Evolutionary conservation across 1,140 invertebrate genomes (phyloP).

Genomic region (Drosophila kanapiae): DNA sequence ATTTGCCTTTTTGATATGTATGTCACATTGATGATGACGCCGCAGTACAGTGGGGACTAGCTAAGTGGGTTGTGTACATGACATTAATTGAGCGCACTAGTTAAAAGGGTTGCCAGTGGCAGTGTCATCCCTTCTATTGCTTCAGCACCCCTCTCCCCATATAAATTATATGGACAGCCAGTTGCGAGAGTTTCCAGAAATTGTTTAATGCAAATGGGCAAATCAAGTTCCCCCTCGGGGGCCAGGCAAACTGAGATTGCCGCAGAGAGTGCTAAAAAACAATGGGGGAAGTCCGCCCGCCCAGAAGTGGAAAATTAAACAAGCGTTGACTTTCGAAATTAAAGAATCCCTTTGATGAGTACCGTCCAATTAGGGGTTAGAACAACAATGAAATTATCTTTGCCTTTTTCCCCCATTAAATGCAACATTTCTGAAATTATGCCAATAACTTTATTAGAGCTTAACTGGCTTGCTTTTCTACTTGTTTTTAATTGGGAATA

Average conservation of each 20-base stretch:
- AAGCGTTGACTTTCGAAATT: conserved; percentile 50
- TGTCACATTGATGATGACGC: conserved; percentile 57
- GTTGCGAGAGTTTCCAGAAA: conserved; percentile 31
- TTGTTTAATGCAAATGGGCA: conserved; percentile 61
- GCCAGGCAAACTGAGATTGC: conserved; percentile 39
- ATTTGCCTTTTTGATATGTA: conserved; percentile 81
- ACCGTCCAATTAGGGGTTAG: conserved; percentile 47
- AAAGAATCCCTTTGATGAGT: conserved; percentile 43
- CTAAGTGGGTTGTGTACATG: conserved; percentile 83
- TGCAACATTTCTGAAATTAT: conserved; percentile 22
- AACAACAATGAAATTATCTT: conserved; percentile 33
- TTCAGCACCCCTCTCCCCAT: not conserved
- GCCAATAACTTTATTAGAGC: conserved; percentile 19
- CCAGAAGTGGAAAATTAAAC: conserved; percentile 43
- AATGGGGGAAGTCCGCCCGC: conserved; percentile 15
- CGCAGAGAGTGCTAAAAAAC: conserved; percentile 37
- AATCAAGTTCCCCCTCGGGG: conserved; percentile 58
- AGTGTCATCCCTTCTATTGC: not conserved
- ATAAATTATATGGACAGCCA: conserved; percentile 12
- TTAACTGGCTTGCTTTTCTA: not conserved
- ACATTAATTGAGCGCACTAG: conserved; percentile 78
- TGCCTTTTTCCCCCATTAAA: conserved; percentile 18
- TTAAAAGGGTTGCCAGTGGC: conserved; percentile 49
- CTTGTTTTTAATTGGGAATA: not conserved
- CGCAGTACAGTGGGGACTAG: conserved; percentile 75